These are phyloP conservation scores for Syrphus vitripennis DNA, from an alignment of 2,888 invertebrate species.

Conservation along the genomic window DNA sequence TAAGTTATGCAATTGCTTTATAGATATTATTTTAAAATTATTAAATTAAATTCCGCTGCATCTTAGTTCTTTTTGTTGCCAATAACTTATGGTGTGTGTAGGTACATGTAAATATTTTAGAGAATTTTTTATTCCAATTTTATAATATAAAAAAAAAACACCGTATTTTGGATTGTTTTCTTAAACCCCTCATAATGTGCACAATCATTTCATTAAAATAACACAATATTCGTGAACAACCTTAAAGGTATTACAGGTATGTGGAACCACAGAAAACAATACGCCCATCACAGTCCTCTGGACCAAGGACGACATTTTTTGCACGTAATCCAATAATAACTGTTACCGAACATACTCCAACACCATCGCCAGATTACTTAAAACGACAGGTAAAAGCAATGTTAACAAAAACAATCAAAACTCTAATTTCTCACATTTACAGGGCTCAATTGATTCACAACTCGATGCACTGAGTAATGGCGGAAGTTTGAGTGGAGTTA, in stretches of 20 bases:
- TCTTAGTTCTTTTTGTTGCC: constrained; percentile 3
- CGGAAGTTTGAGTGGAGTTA: constrained; percentile 76
- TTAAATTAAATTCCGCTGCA: not conserved
- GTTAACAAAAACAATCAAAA: too few species aligned
- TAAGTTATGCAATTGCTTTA: not conserved
- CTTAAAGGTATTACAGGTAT: constrained; percentile 81
- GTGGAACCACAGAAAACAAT: constrained; percentile 79
- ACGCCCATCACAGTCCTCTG: constrained; percentile 78
- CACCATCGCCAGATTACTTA: constrained; percentile 93
- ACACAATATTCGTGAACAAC: constrained; percentile 71
- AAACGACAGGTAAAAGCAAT: constrained; percentile 85
- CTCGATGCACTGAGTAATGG: constrained; percentile 84
- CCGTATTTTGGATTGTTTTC: not conserved
- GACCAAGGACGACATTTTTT: constrained; percentile 82
- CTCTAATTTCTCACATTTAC: constrained; percentile 76
- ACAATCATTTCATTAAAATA: constrained; percentile 71
- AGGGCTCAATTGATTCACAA: constrained; percentile 94
- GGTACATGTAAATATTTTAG: not conserved
- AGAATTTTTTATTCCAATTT: not conserved
- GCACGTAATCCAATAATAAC: constrained; percentile 97
- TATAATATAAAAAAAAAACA: constrained; percentile 21
- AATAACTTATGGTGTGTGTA: not conserved
- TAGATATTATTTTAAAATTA: not conserved
- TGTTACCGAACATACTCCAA: constrained; percentile 97
- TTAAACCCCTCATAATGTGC: constrained; percentile 63